Base-by-base conservation (phyloP, 1,140 invertebrate genomes). In the Drosophila mauritiana region DNA sequence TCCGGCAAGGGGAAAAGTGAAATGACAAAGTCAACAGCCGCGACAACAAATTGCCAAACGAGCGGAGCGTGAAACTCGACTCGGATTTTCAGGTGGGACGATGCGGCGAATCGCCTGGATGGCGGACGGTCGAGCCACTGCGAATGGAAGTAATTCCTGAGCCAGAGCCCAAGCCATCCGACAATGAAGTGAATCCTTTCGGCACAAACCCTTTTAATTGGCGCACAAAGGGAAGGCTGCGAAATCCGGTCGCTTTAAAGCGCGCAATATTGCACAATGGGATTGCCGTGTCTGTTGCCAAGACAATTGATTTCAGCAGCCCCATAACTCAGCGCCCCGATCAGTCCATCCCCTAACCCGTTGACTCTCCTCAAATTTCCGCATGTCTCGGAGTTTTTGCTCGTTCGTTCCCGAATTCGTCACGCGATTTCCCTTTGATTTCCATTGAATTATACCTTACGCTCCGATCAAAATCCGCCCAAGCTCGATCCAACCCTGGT, bases 31-130 rank as follows among this genome's bases (percentile, higher is more conserved):
- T 80, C 78, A 84, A 83, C 80, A 72, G 70, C 76, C 78, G 80
- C 80, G 80, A 80, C 83, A 82, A 82, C 81, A 78, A 85, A 85
- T 86, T 85, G 81, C 82, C 59, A 57, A 65, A 43, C 68, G 49
- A 86, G 45, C 81, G 53, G 55, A 85, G 61, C 81, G 63, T 80
- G 73, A 84, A 86, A 80, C 77, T 84, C 78, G 76, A 77, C 70
- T 80, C 77, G 63, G 36, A 64, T 58, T 64, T 64, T 64, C 82
- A 84, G 81, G 81, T 85, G 78, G 54, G 42, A 31, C 39, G 22
- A 25, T 37, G 64, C 31, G 20, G 43, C 42, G 25, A 17, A 42
- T 36, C 48, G 48, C 36, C 52, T 57, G 65, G n/a, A 37, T 36
- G 52, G 25, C 15, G 37, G 58, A 56, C 52, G 51, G 45, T 27